phyloP scores from a whole-genome alignment of 2,113 vertebrate species.

The Uria lomvia region DNA sequence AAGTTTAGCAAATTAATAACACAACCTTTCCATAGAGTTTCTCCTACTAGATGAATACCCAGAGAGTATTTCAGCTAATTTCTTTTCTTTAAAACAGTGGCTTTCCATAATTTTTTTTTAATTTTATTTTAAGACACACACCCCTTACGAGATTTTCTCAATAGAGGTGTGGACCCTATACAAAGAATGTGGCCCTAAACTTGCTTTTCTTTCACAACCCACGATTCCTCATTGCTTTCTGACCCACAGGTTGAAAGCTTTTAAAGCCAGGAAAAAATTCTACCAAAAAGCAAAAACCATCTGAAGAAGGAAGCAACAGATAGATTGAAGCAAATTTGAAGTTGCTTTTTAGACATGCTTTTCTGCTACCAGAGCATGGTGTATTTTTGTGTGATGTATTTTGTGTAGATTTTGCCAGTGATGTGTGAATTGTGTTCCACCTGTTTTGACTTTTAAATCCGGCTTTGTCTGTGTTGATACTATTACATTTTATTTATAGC shows the following conservation, averaged over 20 bases:
- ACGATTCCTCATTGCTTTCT: neutral
- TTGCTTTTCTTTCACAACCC: neutral
- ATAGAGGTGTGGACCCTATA: neutral
- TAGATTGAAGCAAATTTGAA: neutral
- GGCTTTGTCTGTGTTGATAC: neutral
- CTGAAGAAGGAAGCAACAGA: neutral
- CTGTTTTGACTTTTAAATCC: constrained; percentile 4
- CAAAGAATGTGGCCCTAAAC: neutral
- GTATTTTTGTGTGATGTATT: neutral
- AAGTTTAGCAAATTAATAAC: neutral
- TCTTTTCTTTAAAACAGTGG: neutral
- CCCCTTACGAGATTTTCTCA: neutral
- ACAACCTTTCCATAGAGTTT: neutral
- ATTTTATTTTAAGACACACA: neutral
- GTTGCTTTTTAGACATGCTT: neutral
- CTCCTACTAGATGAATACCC: neutral
- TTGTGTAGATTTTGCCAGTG: neutral
- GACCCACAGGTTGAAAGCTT: neutral
- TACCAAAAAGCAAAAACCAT: neutral
- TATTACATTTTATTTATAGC: neutral
- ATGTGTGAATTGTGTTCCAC: neutral
- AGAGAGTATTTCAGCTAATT: neutral
- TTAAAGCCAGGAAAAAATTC: neutral
- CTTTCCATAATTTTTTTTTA: neutral
- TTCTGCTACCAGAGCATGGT: neutral